A percentile compares a stretch with the other conserved stretches of the same genome.
Evolutionary conservation across 2,797 vertebrate species (phyloP).

Genomic region (Rhynchotus rufescens): DNA sequence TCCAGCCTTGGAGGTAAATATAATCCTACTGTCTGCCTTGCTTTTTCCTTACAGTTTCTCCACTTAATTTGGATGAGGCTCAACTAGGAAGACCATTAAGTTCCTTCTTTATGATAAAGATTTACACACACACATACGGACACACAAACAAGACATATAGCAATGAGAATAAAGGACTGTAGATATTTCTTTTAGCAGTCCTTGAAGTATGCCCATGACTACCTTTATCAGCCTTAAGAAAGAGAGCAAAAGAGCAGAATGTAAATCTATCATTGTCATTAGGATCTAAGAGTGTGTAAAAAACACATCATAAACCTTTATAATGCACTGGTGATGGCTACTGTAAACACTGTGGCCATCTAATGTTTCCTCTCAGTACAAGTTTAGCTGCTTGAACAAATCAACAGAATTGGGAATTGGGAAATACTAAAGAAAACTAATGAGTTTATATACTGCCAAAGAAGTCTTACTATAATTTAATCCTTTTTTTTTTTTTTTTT

Average conservation of each 20-base stretch:
- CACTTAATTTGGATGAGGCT: not conserved
- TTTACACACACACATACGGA: not conserved
- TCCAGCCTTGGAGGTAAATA: not conserved
- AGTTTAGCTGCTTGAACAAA: not conserved
- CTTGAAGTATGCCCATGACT: not conserved
- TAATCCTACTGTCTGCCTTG: fast-evolving
- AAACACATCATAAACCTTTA: not conserved
- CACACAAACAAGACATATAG: not conserved
- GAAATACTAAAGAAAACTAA: not conserved
- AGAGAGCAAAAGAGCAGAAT: not conserved
- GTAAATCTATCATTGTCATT: not conserved
- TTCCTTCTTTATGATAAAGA: not conserved
- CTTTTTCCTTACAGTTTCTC: not conserved
- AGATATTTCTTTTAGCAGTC: not conserved
- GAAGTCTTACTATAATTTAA: not conserved
- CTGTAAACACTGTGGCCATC: not conserved
- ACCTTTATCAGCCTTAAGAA: not conserved
- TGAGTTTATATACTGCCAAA: not conserved
- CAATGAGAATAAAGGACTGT: not conserved
- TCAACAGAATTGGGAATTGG: not conserved
- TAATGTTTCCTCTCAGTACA: not conserved
- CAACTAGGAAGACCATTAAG: not conserved
- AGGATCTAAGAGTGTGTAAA: not conserved
- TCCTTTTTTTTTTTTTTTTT: not conserved
- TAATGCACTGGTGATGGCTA: not conserved